Base-by-base conservation (phyloP, 2,113 vertebrate genomes). In the Prunella himalayana region DNA sequence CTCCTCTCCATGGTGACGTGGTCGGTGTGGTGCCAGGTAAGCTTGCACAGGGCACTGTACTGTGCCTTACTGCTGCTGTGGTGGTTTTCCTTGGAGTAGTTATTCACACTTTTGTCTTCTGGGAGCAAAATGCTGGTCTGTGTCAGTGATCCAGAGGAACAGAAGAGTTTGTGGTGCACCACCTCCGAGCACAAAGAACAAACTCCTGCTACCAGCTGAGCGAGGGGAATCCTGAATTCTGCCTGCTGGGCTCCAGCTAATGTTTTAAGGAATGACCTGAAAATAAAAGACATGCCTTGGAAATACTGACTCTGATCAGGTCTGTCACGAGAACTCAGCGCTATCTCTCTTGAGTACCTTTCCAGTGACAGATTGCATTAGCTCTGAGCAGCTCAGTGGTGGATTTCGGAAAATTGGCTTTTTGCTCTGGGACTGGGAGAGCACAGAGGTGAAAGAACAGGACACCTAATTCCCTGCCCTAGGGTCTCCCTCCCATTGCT, bases 391-490 rank as follows among this genome's bases (percentile, higher is more conserved):
- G 71, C 73, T 81, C 68, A 22, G 30, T 0, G 0, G 14, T 60
- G 71, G 66, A 30, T 93, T 94, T 87, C 2, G 13, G 79, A 41
- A 73, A 91, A 65, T 21, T 64, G 56, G 51, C 60, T 82, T 86
- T 91, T 24, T 81, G 42, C 44, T 88, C 37, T 75, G 79, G 42
- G 42, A 42, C 65, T 44, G 56, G 64, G 79, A 77, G 54, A 77
- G 56, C 72, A 1, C 4, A 44, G 69, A 83, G 70, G 51, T 56
- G 90, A 88, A 96, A 71, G 82, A 95, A 51, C 42, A 86, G 76
- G 69, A 86, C 85, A 71, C 49, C 79, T 64, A 77, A 83, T 95
- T 93, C 93, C 64, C 35, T 90, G 72, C 88, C 53, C 56, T 56
- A 59, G 59, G 51, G 54, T 73, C 24, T 90, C 10, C 77, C 9